Evolutionary conservation across 2,888 invertebrate species (phyloP).

Genomic region (Ennomos erosarius): DNA sequence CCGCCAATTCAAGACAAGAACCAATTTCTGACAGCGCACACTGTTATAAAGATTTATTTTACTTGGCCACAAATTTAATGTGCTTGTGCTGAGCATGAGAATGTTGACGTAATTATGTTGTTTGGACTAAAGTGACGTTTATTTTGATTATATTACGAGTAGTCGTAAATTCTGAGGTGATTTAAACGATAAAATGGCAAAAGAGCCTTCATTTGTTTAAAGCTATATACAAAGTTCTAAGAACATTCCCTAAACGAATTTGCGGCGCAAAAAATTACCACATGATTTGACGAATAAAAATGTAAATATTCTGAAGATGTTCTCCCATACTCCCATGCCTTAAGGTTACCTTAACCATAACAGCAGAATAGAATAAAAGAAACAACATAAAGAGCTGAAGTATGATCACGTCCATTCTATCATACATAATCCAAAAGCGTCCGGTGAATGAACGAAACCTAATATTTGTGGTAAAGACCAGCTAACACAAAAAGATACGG

Average conservation of each 20-base stretch:
- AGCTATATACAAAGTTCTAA: too few relatives aligned
- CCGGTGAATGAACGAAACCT: not conserved
- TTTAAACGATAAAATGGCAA: conserved; percentile 1
- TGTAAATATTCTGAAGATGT: too few relatives aligned
- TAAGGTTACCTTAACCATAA: too few relatives aligned
- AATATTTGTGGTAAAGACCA: conserved; percentile 9
- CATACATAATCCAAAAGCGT: too few relatives aligned
- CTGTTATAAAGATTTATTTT: conserved; percentile 23
- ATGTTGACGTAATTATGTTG: conserved; percentile 21
- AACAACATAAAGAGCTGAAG: too few relatives aligned
- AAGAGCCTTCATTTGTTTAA: not conserved
- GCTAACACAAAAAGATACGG: not conserved
- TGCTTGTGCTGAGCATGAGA: conserved; percentile 14
- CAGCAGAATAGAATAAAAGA: too few relatives aligned
- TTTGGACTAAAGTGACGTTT: conserved; percentile 9
- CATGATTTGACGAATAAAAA: too few relatives aligned
- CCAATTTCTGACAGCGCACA: conserved; percentile 19
- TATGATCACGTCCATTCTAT: too few relatives aligned
- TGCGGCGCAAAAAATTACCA: too few relatives aligned
- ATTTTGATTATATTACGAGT: conserved; percentile 17
- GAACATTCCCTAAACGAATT: too few relatives aligned
- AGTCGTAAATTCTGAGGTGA: conserved; percentile 10
- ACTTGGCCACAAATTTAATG: conserved; percentile 20
- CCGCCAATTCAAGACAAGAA: conserved; percentile 14
- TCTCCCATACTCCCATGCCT: too few relatives aligned